Conservation (phyloP, 2,888 invertebrate genomes). For the Dryomyza anilis region DNA sequence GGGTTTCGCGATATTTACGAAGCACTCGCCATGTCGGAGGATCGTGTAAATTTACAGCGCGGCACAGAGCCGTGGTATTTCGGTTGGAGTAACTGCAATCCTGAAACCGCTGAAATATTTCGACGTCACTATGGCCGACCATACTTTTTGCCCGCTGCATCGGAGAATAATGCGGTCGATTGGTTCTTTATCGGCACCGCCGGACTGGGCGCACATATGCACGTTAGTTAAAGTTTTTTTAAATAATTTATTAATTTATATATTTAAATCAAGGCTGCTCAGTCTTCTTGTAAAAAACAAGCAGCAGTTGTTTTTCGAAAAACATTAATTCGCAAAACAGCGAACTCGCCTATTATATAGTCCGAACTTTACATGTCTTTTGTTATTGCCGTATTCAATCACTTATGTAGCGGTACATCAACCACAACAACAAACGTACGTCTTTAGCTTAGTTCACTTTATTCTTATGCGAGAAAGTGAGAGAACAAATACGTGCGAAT, state of each 20-base stretch:
- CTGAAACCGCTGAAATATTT: constrained; percentile 76
- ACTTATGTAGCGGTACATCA: too few relatives aligned
- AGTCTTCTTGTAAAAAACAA: too few relatives aligned
- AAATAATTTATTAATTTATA: background rate
- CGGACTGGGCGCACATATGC: constrained; percentile 94
- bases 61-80: constrained; percentile 67
- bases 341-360: too few relatives aligned
- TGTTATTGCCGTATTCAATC: too few relatives aligned
- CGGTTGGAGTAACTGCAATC: constrained; percentile 93
- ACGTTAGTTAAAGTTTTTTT: constrained; percentile 67
- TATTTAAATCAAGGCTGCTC: too few relatives aligned
- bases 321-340: too few relatives aligned
- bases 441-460: too few relatives aligned
- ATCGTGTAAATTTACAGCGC: constrained; percentile 66
- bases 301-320: too few relatives aligned
- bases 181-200: constrained; percentile 98
- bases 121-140: constrained; percentile 81
- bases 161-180: constrained; percentile 88
- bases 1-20: constrained; percentile 79
- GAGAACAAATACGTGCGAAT: too few relatives aligned
- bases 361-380: too few relatives aligned
- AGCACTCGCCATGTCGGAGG: constrained; percentile 79
- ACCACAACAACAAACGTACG: too few relatives aligned
- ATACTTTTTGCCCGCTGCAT: constrained; percentile 84
- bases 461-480: background rate